These are phyloP conservation scores for Montipora sp. DNA, from an alignment of 64 coral and sea anemone species.

Conservation along the genomic window DNA sequence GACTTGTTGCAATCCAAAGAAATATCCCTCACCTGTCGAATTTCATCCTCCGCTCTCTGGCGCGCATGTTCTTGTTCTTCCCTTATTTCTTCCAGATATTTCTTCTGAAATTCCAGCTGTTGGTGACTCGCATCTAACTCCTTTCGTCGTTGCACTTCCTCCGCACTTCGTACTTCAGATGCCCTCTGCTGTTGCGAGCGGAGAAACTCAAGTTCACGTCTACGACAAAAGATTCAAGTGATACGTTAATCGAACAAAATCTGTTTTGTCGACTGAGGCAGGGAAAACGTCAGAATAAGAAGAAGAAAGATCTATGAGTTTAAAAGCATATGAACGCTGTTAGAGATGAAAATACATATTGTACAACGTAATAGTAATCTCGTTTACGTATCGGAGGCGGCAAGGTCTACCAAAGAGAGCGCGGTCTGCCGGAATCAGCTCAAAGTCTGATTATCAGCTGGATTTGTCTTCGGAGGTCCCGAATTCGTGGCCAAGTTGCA, in stretches of 20 bases:
- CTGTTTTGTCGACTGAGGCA: neutral
- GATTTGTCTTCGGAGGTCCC: too few relatives aligned
- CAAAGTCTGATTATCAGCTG: too few relatives aligned
- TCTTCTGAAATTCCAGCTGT: conserved; percentile 90
- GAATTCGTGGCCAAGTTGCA: too few relatives aligned
- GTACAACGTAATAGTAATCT: too few relatives aligned
- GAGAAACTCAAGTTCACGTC: conserved; percentile 87
- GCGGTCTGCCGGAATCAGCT: too few relatives aligned
- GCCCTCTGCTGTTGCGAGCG: conserved; percentile 93
- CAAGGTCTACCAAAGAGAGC: too few relatives aligned
- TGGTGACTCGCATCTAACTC: conserved; percentile 77
- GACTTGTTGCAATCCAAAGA: too few relatives aligned
- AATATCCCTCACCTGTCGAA: conserved; percentile 30
- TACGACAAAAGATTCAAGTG: conserved; percentile 16
- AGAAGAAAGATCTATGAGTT: too few relatives aligned
- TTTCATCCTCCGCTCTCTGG: conserved; percentile 83
- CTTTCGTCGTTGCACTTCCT: conserved; percentile 80
- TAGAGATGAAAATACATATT: too few relatives aligned
- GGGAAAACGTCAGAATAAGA: neutral
- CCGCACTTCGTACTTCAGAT: conserved; percentile 55
- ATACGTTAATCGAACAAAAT: neutral
- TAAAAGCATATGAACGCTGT: too few relatives aligned
- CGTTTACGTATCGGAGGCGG: too few relatives aligned
- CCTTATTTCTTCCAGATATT: conserved; percentile 84
- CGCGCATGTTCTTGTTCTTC: conserved; percentile 87